Evolutionary conservation across 2,888 invertebrate species (phyloP), one percentile per base, ranked within the genome.

Genomic region (Mesopsocus fuscifrons): DNA sequence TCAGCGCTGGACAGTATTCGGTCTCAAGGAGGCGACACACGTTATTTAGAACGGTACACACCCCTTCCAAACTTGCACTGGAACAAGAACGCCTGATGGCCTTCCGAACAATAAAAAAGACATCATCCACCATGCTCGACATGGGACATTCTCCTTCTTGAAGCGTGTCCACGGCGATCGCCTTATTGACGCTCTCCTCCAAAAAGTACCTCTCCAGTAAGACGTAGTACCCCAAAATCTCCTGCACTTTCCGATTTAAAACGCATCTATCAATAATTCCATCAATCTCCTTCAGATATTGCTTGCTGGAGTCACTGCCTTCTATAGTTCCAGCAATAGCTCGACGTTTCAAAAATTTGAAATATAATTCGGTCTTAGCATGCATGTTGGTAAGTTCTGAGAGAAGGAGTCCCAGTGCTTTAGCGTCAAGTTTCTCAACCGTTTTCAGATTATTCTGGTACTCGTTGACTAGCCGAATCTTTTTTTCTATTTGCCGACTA

Each of bases 41-140:
- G 60, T 91, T 89, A 65, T 98, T 98, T 21, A 98, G 77, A 52
- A 92, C 85, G 2, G 89, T 94, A 66, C 98, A 98, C 35, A 88
- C 80, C 42, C 92, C 95, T 62, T 97, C 95, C 45, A 95, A 72
- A 57, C 87, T 92, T 55, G 84, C 82, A 50, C 84, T 85, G 4
- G 83, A 79, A 50, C 92, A 68, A n/a, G 89, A 80, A 49, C 97
- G 77, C 50, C 91, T 71, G 41, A 95, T 82, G 53, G 92, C 89
- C 64, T 97, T 97, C 54, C 91, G 79, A 2, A 95, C 76, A 50
- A 98, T 91, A 59, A 89, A 98, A 64, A 97, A 97, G 1, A 94
- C 83, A 61, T 98, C 97, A 59, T 98, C 98, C 0, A 97, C 84
- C 68, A 98, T 79, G 51, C 88, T 92, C 2, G 92, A 91, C 1